phyloP scores from a whole-genome alignment of 2,113 vertebrate genomes.

The Rynchops niger region DNA sequence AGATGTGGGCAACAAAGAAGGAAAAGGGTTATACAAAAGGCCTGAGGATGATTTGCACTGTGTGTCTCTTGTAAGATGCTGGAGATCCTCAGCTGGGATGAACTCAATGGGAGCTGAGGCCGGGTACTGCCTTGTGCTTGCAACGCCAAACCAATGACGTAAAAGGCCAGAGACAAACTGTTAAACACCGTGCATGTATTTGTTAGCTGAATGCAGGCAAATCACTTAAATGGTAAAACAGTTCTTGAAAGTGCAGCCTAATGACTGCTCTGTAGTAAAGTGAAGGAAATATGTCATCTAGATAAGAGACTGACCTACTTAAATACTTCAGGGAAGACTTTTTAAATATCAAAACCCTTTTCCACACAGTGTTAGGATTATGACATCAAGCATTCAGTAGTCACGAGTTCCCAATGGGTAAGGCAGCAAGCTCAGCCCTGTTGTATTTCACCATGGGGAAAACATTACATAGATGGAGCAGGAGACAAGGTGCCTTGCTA shows the following conservation, averaged over 20 bases:
- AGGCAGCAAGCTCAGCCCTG: neutral
- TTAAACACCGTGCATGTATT: neutral
- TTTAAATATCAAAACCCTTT: neutral
- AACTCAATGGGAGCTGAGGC: neutral
- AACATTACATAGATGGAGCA: neutral
- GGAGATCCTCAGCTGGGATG: neutral
- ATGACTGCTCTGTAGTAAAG: neutral
- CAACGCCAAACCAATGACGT: neutral
- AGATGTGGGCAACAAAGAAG: neutral
- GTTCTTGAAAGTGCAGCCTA: neutral
- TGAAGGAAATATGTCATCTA: neutral
- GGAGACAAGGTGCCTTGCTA: neutral
- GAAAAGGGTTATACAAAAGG: neutral
- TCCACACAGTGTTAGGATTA: neutral
- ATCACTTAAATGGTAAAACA: neutral
- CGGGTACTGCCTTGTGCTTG: neutral
- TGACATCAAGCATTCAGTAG: neutral
- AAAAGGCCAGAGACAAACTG: neutral
- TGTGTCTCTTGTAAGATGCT: neutral
- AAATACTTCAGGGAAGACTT: neutral
- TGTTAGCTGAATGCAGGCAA: neutral
- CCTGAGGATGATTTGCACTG: neutral
- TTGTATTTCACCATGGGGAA: neutral
- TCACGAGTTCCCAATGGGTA: neutral
- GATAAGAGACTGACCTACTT: neutral